Conservation (phyloP, 2,797 vertebrate genomes). For the Odontamblyopus rebecca region DNA sequence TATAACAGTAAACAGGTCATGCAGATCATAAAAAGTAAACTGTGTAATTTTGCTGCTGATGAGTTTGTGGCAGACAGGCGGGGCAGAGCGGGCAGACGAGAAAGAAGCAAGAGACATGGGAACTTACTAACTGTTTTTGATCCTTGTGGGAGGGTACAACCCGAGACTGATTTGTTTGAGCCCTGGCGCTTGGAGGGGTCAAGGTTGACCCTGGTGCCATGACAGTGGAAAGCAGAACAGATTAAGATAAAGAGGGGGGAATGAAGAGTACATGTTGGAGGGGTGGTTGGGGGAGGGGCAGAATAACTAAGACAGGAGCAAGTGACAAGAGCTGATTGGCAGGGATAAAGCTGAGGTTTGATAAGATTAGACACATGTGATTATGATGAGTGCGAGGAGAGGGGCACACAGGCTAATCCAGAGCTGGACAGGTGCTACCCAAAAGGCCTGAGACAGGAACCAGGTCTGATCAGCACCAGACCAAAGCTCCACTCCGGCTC, state of each 20-base stretch:
- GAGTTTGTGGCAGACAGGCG: slow-evolving; percentile 25
- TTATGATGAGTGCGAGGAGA: slow-evolving; percentile 62
- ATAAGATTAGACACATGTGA: slow-evolving; percentile 77
- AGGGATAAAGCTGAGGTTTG: slow-evolving; percentile 74
- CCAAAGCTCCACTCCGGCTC: slow-evolving; percentile 32
- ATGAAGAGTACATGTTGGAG: slow-evolving; percentile 42
- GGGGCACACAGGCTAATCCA: slow-evolving; percentile 65
- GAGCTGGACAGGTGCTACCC: slow-evolving; percentile 46
- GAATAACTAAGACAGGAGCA: slow-evolving; percentile 61
- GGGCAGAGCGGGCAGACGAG: slow-evolving; percentile 44
- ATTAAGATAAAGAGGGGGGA: slow-evolving; percentile 54
- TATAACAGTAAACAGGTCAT: slow-evolving; percentile 45
- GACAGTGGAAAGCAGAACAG: slow-evolving; percentile 54
- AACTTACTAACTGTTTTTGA: slow-evolving; percentile 98
- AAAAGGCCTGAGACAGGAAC: slow-evolving; percentile 38
- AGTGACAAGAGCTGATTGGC: slow-evolving; percentile 70
- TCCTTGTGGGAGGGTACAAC: slow-evolving; percentile 93
- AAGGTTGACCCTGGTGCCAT: slow-evolving; percentile 90
- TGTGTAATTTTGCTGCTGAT: slow-evolving; percentile 10
- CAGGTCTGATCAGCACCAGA: slow-evolving; percentile 48
- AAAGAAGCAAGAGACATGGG: slow-evolving; percentile 69
- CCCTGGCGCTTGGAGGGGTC: slow-evolving; percentile 97
- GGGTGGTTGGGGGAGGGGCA: slow-evolving; percentile 36
- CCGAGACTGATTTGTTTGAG: slow-evolving; percentile 95
- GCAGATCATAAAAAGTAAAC: slow-evolving; percentile 40